A percentile compares a stretch with the other conserved stretches of the same genome.
These are phyloP conservation scores for Pachycephus smyrnensis DNA, from an alignment of 2,888 invertebrate species.

Conservation along the genomic window DNA sequence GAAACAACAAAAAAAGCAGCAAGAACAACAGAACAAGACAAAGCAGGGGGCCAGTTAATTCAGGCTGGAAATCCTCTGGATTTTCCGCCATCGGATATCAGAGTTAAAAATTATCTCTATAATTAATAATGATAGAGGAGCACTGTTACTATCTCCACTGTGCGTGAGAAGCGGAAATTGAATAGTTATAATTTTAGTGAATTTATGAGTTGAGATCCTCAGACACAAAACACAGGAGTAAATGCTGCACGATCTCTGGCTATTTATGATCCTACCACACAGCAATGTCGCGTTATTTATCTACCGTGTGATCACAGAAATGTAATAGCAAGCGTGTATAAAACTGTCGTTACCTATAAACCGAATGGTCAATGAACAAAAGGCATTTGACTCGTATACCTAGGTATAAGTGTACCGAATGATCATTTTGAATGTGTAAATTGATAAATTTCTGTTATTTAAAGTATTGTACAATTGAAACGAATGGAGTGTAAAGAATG, in stretches of 20 bases:
- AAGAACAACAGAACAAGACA: slow-evolving; percentile 59
- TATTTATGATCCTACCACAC: not conserved
- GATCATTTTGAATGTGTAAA: slow-evolving; percentile 35
- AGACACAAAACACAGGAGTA: not conserved
- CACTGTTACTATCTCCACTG: slow-evolving; percentile 24
- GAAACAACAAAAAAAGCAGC: slow-evolving; percentile 84
- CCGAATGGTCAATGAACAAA: slow-evolving; percentile 8
- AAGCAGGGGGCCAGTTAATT: slow-evolving; percentile 48
- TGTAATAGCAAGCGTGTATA: slow-evolving; percentile 42
- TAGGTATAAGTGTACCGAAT: slow-evolving; percentile 41
- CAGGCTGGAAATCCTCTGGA: slow-evolving; percentile 21
- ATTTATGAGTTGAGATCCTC: slow-evolving; percentile 12
- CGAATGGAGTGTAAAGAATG: slow-evolving; percentile 11
- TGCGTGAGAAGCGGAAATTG: slow-evolving; percentile 28
- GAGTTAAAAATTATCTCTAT: not conserved
- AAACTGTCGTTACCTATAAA: slow-evolving; percentile 39
- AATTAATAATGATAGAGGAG: not conserved
- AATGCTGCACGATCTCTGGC: not conserved
- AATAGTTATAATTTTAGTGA: slow-evolving; percentile 33
- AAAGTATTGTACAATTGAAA: slow-evolving; percentile 35
- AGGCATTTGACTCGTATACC: slow-evolving; percentile 38
- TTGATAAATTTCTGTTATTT: slow-evolving; percentile 38
- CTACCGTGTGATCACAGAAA: not conserved
- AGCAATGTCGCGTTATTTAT: not conserved
- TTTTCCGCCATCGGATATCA: not conserved